phyloP scores from a whole-genome alignment of 92 coral and sea anemone species.

The Porites lobata region DNA sequence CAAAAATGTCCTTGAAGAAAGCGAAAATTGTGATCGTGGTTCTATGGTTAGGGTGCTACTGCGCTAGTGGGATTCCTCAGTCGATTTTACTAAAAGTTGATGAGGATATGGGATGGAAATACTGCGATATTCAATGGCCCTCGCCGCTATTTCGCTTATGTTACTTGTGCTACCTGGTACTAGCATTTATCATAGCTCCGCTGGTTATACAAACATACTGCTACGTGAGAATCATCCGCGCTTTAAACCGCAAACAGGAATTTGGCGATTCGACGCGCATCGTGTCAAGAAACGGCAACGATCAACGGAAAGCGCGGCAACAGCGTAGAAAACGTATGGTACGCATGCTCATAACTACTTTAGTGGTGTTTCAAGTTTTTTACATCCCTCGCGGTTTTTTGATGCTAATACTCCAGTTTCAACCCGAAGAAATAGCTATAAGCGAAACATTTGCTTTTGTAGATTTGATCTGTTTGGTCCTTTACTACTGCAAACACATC shows the following conservation, averaged over 20 bases:
- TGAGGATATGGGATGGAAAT: slow-evolving; percentile 16
- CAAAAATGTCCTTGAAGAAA: slow-evolving; percentile 64
- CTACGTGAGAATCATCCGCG: slow-evolving; percentile 65
- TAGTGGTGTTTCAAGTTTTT: slow-evolving; percentile 79
- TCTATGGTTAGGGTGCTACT: slow-evolving; percentile 77
- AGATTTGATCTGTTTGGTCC: slow-evolving; percentile 68
- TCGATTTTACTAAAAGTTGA: slow-evolving; percentile 33
- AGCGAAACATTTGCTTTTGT: slow-evolving; percentile 31
- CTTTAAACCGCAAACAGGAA: slow-evolving; percentile 56
- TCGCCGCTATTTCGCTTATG: slow-evolving; percentile 60
- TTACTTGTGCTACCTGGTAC: slow-evolving; percentile 65
- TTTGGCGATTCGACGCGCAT: slow-evolving; percentile 50
- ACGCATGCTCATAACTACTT: slow-evolving; percentile 75
- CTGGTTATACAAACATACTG: slow-evolving; percentile 75
- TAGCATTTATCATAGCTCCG: slow-evolving; percentile 66
- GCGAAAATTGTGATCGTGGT: slow-evolving; percentile 65
- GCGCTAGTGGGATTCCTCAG: slow-evolving; percentile 76
- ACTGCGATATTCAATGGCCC: slow-evolving; percentile 56
- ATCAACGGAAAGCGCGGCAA: slow-evolving; percentile 46
- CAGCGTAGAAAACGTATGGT: slow-evolving; percentile 65
- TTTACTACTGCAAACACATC: slow-evolving; percentile 82
- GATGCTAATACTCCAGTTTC: slow-evolving; percentile 66
- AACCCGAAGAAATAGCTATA: slow-evolving; percentile 24
- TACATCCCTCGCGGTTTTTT: slow-evolving; percentile 84
- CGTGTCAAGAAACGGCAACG: slow-evolving; percentile 24